phyloP scores from a whole-genome alignment of 92 coral and sea anemone species.

The Porites rus region DNA sequence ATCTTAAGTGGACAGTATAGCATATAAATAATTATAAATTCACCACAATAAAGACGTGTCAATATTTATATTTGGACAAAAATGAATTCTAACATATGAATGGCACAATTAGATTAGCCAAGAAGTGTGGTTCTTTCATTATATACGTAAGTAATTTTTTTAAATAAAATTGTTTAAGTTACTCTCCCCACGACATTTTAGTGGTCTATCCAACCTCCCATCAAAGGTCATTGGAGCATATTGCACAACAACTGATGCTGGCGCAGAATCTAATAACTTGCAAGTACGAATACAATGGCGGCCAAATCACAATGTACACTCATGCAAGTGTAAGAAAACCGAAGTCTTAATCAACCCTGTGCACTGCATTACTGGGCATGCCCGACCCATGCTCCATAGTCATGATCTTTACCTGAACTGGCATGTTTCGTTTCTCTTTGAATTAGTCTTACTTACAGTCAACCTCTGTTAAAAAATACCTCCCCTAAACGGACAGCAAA shows the following conservation, averaged over 20 bases:
- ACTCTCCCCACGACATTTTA: too few relatives aligned
- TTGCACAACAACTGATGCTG: background rate
- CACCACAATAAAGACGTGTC: too few relatives aligned
- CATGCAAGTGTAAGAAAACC: background rate
- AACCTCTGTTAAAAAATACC: background rate
- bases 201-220: too few relatives aligned
- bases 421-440: background rate
- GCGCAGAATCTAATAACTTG: conserved; percentile 1
- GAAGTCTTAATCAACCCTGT: background rate
- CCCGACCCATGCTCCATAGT: conserved; percentile 16
- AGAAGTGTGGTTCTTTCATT: too few relatives aligned
- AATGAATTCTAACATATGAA: too few relatives aligned
- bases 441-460: background rate
- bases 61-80: too few relatives aligned
- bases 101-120: too few relatives aligned
- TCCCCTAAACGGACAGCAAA: too few relatives aligned
- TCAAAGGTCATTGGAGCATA: conserved; percentile 5
- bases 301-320: background rate
- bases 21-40: too few relatives aligned
- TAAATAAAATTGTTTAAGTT: too few relatives aligned
- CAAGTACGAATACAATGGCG: background rate
- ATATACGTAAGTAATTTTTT: too few relatives aligned
- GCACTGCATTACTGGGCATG: conserved; percentile 14
- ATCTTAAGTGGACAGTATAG: too few relatives aligned
- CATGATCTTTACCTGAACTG: background rate